These are phyloP conservation scores for Heteropelma amictum DNA, from an alignment of 2,888 invertebrate species.

Conservation along the genomic window DNA sequence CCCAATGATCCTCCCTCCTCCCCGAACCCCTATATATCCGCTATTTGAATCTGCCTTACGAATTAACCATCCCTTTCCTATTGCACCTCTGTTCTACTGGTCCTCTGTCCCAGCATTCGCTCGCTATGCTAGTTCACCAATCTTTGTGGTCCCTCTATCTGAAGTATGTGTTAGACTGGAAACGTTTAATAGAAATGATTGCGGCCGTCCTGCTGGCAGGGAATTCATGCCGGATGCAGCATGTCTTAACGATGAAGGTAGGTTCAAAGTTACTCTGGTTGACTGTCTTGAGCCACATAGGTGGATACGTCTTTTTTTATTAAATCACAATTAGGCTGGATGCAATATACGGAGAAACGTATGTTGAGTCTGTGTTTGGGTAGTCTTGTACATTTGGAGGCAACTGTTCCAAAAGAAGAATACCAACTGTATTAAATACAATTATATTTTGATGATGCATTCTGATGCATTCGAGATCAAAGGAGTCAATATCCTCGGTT, in stretches of 20 bases:
- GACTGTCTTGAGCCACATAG: background rate
- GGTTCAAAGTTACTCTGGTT: background rate
- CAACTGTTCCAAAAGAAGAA: no score
- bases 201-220: constrained; percentile 6
- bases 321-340: background rate
- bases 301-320: background rate
- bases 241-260: constrained; percentile 31
- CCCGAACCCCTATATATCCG: no score
- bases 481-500: background rate
- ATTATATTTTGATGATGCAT: background rate
- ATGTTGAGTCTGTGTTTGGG: background rate
- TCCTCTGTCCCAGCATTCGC: background rate
- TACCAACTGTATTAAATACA: no score
- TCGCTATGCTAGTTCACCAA: constrained; percentile 16
- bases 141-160: constrained; percentile 4
- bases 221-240: constrained; percentile 12
- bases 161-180: background rate
- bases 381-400: background rate
- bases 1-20: constrained; percentile 35
- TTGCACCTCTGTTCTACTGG: background rate
- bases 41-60: constrained; percentile 39
- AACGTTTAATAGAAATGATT: constrained; percentile 43
- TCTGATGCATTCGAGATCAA: background rate
- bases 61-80: constrained; percentile 15
- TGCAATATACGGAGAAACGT: background rate